Percentiles rank a stretch among this genome's conserved stretches.
These are phyloP conservation scores for Helicolenus hilgendorfi DNA, from an alignment of 2,797 vertebrate genomes.

Conservation along the genomic window DNA sequence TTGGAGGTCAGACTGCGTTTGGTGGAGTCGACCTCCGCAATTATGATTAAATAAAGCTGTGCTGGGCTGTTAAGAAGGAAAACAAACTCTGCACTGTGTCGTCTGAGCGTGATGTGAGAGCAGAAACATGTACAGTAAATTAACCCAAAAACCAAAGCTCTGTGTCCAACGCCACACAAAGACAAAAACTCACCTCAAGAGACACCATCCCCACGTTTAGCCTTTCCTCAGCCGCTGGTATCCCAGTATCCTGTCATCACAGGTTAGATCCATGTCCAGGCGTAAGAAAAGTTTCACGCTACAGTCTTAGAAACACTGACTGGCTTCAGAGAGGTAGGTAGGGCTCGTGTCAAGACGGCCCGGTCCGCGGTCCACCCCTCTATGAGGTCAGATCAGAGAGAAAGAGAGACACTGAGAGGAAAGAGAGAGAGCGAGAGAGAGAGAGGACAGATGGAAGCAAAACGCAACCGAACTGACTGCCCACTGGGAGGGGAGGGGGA, in stretches of 20 bases:
- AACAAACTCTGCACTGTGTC: neutral
- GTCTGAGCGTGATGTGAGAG: neutral
- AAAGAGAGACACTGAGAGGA: slow-evolving; percentile 69
- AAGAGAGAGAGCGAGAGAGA: slow-evolving; percentile 28
- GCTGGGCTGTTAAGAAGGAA: slow-evolving; percentile 12
- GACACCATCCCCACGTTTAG: slow-evolving; percentile 61
- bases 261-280: slow-evolving; percentile 87
- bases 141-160: neutral
- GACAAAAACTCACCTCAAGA: slow-evolving; percentile 79
- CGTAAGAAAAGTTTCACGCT: slow-evolving; percentile 31
- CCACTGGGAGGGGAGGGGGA: slow-evolving; percentile 70
- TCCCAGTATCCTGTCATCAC: slow-evolving; percentile 77
- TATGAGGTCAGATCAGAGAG: slow-evolving; percentile 81
- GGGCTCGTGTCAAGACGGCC: slow-evolving; percentile 48
- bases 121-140: slow-evolving; percentile 4
- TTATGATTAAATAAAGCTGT: slow-evolving; percentile 61
- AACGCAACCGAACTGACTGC: slow-evolving; percentile 77
- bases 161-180: neutral
- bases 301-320: slow-evolving; percentile 16
- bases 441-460: slow-evolving; percentile 76
- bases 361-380: slow-evolving; percentile 81
- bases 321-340: slow-evolving; percentile 27
- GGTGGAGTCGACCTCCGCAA: slow-evolving; percentile 30
- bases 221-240: slow-evolving; percentile 49
- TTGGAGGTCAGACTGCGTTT: slow-evolving; percentile 56